These are phyloP conservation scores for Apocheima hispidaria DNA, from an alignment of 2,888 invertebrate genomes.

Conservation along the genomic window DNA sequence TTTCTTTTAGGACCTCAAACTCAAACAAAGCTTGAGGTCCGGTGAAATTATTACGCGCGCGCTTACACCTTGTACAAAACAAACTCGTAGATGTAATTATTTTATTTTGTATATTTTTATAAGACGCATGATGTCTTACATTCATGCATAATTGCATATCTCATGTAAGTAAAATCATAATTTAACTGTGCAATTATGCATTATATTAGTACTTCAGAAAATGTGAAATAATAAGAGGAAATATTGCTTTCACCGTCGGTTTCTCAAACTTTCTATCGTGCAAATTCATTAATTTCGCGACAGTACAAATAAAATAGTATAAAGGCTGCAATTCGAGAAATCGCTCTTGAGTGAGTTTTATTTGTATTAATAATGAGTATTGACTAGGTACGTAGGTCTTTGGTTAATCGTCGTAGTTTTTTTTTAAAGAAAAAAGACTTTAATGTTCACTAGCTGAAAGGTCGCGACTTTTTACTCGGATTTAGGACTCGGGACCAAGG, in stretches of 20 bases:
- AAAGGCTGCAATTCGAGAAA: conserved; percentile 29
- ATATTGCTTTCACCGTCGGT: conserved; percentile 60
- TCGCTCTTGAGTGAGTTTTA: conserved; percentile 7
- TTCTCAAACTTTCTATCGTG: conserved; percentile 60
- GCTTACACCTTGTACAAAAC: no score
- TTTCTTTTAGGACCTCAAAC: no score
- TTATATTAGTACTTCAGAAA: conserved; percentile 20
- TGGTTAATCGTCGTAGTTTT: no score
- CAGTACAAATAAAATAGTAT: conserved; percentile 29
- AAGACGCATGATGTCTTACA: not conserved
- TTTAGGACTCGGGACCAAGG: no score
- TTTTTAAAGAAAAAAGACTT: no score
- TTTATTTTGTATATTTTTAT: not conserved
- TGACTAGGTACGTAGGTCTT: no score
- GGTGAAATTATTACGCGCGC: no score
- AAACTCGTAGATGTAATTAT: no score
- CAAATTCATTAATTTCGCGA: conserved; percentile 63
- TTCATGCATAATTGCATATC: conserved; percentile 8
- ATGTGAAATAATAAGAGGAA: conserved; percentile 44
- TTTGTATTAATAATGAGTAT: not conserved
- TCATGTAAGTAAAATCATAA: conserved; percentile 20
- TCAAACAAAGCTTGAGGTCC: no score
- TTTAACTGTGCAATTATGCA: conserved; percentile 24
- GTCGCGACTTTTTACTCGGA: no score
- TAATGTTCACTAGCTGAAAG: no score